Base-by-base conservation (phyloP, 2,113 vertebrate species). In the Pollachius pollachius region DNA sequence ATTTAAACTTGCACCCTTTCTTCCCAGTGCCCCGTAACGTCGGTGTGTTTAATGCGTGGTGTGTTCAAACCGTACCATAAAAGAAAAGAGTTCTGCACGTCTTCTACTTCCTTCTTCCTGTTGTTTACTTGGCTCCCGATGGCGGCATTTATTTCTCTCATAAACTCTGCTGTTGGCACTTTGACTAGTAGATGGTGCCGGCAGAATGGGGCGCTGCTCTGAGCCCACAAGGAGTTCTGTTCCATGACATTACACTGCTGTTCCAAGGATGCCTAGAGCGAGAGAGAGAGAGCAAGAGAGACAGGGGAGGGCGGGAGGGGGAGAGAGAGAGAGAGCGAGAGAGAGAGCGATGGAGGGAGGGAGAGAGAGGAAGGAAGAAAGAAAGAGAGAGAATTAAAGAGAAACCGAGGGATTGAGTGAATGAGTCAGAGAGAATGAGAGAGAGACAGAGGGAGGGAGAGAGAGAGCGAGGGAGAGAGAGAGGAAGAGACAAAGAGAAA, bases 231-330 rank as follows among this genome's bases (percentile, higher is more conserved):
- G 81, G 81, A 84, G 82, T 87, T 86, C 30, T 87, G 88, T 91
- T 92, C 88, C 89, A 88, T 83, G 27, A 89, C 88, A 90, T 90
- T 90, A 90, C 78, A 75, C 81, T 15, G 34, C 74, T 84, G 81
- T 68, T 84, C 80, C 71, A 72, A 79, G 79, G 75, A 84, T 41
- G 74, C 81, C 18, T 82, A 62, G 64, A 71, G 41, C 41, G 12
- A 48, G 8, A 48, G 8, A 12, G 6, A 48, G 8, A 48, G 41
- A 9, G 1, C 6, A 7, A 48, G 12, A 48, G 70, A 67, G 75
- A 86, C 74, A 74, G 23, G 67, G 56, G 61, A 27, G 62, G 72
- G 70, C 64, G 54, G 63, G 73, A 69, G 41, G 5, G 30, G 5
- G 30, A 30, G 30, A 6, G 30, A 30, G 30, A 30, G 30, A 30